A percentile compares a stretch with the other conserved stretches of the same genome.
phyloP scores from a whole-genome alignment of 2,113 vertebrate species.

The Lampris megalopsis region DNA sequence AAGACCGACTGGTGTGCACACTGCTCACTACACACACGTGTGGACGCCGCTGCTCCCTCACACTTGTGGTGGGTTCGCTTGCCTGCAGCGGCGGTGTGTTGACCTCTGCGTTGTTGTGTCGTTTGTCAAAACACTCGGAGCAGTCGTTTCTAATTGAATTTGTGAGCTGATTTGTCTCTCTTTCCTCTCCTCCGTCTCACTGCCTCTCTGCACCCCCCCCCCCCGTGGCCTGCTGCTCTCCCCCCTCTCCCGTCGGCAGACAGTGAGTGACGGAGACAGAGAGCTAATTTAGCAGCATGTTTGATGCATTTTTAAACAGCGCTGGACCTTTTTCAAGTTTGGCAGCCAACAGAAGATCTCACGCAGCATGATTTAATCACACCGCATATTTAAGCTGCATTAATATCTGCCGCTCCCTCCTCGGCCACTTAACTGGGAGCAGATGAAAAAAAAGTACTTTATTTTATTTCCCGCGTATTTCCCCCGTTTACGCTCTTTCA shows the following conservation, averaged over 20 bases:
- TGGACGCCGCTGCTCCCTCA: constrained; percentile 19
- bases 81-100: constrained; percentile 47
- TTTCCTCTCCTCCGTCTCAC: background rate
- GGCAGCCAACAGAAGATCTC: constrained; percentile 74
- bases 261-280: constrained; percentile 66
- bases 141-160: constrained; percentile 44
- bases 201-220: background rate
- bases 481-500: constrained; percentile 72
- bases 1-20: constrained; percentile 67
- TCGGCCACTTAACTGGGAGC: constrained; percentile 65
- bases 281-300: constrained; percentile 80
- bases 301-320: constrained; percentile 87
- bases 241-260: constrained; percentile 40
- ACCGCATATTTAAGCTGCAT: constrained; percentile 84
- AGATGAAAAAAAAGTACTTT: constrained; percentile 52
- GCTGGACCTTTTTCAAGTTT: constrained; percentile 78
- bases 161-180: constrained; percentile 25
- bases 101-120: constrained; percentile 49
- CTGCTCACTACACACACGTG: constrained; percentile 68
- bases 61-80: constrained; percentile 36
- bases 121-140: constrained; percentile 27
- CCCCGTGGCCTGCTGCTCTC: constrained; percentile 1
- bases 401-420: constrained; percentile 76
- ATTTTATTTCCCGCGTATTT: constrained; percentile 71
- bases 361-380: constrained; percentile 83